Percentiles rank a stretch among this genome's conserved stretches.
Conservation (phyloP, 1,140 invertebrate species). For the Drosophila lini region DNA sequence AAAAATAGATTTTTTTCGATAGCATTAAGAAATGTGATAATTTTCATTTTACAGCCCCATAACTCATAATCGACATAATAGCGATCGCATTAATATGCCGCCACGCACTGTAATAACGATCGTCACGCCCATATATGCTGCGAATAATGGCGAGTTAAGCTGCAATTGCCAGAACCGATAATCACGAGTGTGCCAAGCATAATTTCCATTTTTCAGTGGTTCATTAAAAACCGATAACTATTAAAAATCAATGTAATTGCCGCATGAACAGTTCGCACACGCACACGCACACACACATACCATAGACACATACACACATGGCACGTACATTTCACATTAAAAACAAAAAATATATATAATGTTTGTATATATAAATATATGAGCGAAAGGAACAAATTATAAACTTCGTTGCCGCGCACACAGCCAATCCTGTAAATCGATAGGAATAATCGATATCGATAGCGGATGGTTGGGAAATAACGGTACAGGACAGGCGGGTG, state of each 20-base stretch:
- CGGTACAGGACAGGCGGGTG: constrained; percentile 14
- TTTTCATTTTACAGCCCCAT: background rate
- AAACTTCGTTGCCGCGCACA: constrained; percentile 6
- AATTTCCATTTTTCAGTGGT: constrained; percentile 26
- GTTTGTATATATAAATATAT: background rate
- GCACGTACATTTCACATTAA: constrained; percentile 39
- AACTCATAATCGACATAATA: constrained; percentile 2
- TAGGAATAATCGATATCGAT: constrained; percentile 23
- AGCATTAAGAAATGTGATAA: background rate
- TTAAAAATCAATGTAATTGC: constrained; percentile 26
- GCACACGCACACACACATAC: constrained; percentile 8
- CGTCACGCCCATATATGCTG: constrained; percentile 16
- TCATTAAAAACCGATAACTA: constrained; percentile 43
- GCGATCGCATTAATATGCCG: constrained; percentile 3
- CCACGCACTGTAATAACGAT: constrained; percentile 16
- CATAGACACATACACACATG: constrained; percentile 18
- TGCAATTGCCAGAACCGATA: constrained; percentile 41
- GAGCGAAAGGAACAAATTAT: background rate
- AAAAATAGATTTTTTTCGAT: background rate
- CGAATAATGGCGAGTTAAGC: constrained; percentile 30
- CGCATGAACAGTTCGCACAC: constrained; percentile 10
- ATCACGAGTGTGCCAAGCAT: constrained; percentile 42
- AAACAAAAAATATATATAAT: constrained; percentile 16
- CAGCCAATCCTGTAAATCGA: constrained; percentile 7
- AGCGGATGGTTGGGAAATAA: background rate